Evolutionary conservation across 2,113 vertebrate genomes (phyloP).

Genomic region (Lasiurus borealis): DNA sequence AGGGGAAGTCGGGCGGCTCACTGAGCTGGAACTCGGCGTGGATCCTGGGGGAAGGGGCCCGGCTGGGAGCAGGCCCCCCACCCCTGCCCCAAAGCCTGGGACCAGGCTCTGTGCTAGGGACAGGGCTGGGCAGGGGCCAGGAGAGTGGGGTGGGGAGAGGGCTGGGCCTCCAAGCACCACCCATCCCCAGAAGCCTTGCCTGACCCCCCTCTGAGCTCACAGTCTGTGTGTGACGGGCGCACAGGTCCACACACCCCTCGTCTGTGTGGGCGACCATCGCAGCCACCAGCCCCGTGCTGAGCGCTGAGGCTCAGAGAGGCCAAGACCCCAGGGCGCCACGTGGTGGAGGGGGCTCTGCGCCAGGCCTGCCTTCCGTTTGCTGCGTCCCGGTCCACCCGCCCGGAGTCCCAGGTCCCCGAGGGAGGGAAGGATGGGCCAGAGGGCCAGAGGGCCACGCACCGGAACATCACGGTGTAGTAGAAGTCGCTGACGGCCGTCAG

Average conservation of each 20-base stretch:
- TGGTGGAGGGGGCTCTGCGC: not conserved
- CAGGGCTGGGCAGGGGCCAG: not conserved
- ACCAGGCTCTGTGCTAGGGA: not conserved
- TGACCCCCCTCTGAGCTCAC: not conserved
- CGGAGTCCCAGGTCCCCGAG: not conserved
- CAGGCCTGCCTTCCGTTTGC: not conserved
- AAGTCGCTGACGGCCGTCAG: slow-evolving; percentile 93
- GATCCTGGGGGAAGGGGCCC: slow-evolving; percentile 88
- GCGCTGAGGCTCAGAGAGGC: not conserved
- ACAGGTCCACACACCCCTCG: not conserved
- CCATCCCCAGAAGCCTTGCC: not conserved
- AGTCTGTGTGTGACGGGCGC: not conserved
- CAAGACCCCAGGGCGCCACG: fast-evolving
- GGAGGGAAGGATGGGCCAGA: not conserved
- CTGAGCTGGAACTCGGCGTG: slow-evolving; percentile 99
- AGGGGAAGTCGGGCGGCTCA: slow-evolving; percentile 96
- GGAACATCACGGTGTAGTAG: slow-evolving; percentile 95
- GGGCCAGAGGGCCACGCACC: slow-evolving; percentile 85
- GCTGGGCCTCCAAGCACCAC: fast-evolving
- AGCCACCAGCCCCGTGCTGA: not conserved
- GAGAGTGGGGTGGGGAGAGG: not conserved
- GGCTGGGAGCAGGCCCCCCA: not conserved
- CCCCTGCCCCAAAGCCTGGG: not conserved
- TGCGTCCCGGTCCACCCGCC: no score
- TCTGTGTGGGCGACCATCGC: not conserved